Evolutionary conservation across 2,888 invertebrate genomes (phyloP), one percentile per base, ranked within the genome.

Genomic region (Agrypnus murinus): DNA sequence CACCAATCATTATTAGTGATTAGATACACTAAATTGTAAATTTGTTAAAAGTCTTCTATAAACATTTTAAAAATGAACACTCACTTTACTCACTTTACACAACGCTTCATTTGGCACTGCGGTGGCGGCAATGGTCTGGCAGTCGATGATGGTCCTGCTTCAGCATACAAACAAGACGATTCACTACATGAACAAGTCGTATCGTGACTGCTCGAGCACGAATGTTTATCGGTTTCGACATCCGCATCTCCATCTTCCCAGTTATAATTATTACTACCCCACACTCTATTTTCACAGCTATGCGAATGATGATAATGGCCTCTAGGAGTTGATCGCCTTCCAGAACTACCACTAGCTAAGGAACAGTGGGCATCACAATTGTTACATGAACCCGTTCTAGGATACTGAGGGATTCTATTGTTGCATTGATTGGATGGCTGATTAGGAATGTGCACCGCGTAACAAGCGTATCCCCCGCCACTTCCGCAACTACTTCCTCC

Each of bases 161-260:
- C 90, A 0, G 90, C 90, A 77, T 90, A 90, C 65, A 90, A 83
- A 77, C 90, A 90, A 53, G 89, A 89, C 14, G 90, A 89, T 78
- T 90, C 90, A 80, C 90, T 90, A 82, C 90, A 90, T 32, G 90
- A 90, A 81, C 90, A 90, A 60, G 87, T 87, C 1, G 90, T 90
- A 77, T 90, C 90, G 76, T 86, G 86, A 73, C 86, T 86, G 71
- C 86, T 80, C 81, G 87, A 75, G 85, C 88, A 84, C 81, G 88
- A 84, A 75, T 86, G 85, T 77, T 84, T 81, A 71, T 86, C 86
- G 60, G 87, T 88, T 74, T 89, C 88, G 46, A 84, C 81, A 71
- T 86, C 86, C 60, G 86, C 87, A 73, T 89, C 88, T 46, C 81
- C 81, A 53, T 84, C 84, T n/a, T 84, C 84, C 84, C 85, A 85